Percentiles rank a stretch among this genome's conserved stretches.
Evolutionary conservation across 2,797 vertebrate species (phyloP).

Genomic region (Megaceryle alcyon): DNA sequence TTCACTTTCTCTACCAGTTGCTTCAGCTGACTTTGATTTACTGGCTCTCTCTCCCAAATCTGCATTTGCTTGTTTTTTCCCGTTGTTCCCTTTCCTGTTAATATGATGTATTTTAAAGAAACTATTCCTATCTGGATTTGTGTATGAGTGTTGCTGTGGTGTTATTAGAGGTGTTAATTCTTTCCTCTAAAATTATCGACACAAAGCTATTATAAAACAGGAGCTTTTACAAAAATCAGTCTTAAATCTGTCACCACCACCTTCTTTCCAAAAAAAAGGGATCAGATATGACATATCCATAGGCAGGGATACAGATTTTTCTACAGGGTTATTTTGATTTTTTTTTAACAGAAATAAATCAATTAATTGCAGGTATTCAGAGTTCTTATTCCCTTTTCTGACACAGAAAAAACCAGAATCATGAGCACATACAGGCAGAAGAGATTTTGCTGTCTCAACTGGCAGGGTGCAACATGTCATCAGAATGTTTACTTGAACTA

Average conservation of each 20-base stretch:
- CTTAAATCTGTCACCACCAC: not conserved
- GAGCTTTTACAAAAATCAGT: not conserved
- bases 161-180: not conserved
- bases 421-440: not conserved
- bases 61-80: not conserved
- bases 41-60: not conserved
- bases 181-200: not conserved
- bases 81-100: not conserved
- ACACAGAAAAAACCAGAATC: not conserved
- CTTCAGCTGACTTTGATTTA: not conserved
- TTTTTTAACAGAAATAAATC: not conserved
- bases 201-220: not conserved
- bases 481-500: not conserved
- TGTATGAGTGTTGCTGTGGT: not conserved
- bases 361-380: not conserved
- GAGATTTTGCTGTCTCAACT: not conserved
- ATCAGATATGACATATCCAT: not conserved
- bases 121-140: not conserved
- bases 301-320: not conserved
- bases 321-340: not conserved
- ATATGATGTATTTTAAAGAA: not conserved
- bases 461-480: accelerated
- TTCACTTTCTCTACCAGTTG: not conserved
- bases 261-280: no score
- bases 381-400: not conserved